Evolutionary conservation across 2,113 vertebrate genomes (phyloP).

Genomic region (Nycticryphes semicollaris): DNA sequence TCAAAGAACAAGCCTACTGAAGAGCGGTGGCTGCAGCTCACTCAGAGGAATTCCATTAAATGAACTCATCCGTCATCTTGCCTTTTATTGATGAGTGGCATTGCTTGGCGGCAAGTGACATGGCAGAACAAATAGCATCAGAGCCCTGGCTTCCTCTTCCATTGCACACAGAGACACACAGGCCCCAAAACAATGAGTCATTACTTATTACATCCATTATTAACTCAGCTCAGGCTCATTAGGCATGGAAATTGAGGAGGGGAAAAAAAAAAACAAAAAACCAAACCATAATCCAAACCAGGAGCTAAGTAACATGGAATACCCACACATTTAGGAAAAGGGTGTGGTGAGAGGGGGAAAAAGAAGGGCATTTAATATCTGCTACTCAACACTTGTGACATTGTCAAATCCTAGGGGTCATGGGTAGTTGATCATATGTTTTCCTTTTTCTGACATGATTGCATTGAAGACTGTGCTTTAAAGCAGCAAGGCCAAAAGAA

Average conservation of each 20-base stretch:
- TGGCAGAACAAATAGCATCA: slow-evolving; percentile 82
- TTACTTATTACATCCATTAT: slow-evolving; percentile 89
- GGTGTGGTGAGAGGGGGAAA: background rate
- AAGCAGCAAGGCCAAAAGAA: slow-evolving; percentile 43
- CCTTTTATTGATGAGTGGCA: slow-evolving; percentile 88
- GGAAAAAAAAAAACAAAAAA: background rate
- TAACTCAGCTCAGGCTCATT: slow-evolving; percentile 88
- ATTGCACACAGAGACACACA: slow-evolving; percentile 62
- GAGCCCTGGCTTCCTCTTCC: slow-evolving; percentile 75
- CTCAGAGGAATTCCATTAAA: slow-evolving; percentile 85
- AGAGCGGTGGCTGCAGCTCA: slow-evolving; percentile 71
- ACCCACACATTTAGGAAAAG: slow-evolving; percentile 24
- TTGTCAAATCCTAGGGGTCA: slow-evolving; percentile 69
- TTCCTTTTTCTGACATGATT: slow-evolving; percentile 72
- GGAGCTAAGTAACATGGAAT: slow-evolving; percentile 61
- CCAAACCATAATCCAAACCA: background rate
- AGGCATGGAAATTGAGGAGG: slow-evolving; percentile 82
- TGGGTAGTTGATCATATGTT: slow-evolving; percentile 70
- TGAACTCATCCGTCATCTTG: slow-evolving; percentile 87
- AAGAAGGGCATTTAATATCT: slow-evolving; percentile 65
- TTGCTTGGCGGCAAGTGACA: slow-evolving; percentile 82
- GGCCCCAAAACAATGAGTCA: slow-evolving; percentile 84
- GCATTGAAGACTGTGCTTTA: slow-evolving; percentile 37
- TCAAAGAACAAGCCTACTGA: slow-evolving; percentile 57
- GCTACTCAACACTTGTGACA: slow-evolving; percentile 69